phyloP scores from a whole-genome alignment of 2,888 invertebrate genomes.

The Archips xylosteana region DNA sequence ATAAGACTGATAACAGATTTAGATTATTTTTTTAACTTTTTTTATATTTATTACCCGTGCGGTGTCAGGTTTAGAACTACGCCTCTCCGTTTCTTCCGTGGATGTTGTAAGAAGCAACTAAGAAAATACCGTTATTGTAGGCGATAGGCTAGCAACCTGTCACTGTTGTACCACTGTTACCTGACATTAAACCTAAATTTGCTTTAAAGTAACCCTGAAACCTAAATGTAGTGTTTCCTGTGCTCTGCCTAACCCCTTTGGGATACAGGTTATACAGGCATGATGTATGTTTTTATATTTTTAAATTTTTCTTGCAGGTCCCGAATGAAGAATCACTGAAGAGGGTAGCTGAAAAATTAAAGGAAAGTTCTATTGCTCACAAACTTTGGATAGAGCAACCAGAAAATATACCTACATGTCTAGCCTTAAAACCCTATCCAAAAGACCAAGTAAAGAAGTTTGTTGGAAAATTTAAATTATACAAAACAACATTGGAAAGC shows the following conservation, averaged over 20 bases:
- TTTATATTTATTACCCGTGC: no score
- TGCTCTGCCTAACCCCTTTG: no score
- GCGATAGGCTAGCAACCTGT: no score
- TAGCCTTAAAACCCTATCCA: slow-evolving; percentile 96
- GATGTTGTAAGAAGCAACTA: no score
- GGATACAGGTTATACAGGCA: no score
- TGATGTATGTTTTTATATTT: neutral
- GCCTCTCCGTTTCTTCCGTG: no score
- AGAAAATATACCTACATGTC: slow-evolving; percentile 97
- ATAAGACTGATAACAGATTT: neutral
- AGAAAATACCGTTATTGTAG: no score
- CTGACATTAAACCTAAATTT: no score
- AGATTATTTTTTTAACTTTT: neutral
- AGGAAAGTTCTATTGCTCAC: slow-evolving; percentile 90
- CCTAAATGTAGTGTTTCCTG: no score
- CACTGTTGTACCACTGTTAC: no score
- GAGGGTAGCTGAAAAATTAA: slow-evolving; percentile 89
- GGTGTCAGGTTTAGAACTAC: no score
- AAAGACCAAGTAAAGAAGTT: slow-evolving; percentile 93
- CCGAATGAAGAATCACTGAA: slow-evolving; percentile 91
- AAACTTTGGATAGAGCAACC: slow-evolving; percentile 99
- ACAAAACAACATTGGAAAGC: slow-evolving; percentile 78
- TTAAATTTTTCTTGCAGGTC: slow-evolving; percentile 80
- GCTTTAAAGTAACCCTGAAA: no score
- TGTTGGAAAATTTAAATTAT: slow-evolving; percentile 94